Evolutionary conservation across 2,888 invertebrate genomes (phyloP).

Genomic region (Amblyjoppa proteus): DNA sequence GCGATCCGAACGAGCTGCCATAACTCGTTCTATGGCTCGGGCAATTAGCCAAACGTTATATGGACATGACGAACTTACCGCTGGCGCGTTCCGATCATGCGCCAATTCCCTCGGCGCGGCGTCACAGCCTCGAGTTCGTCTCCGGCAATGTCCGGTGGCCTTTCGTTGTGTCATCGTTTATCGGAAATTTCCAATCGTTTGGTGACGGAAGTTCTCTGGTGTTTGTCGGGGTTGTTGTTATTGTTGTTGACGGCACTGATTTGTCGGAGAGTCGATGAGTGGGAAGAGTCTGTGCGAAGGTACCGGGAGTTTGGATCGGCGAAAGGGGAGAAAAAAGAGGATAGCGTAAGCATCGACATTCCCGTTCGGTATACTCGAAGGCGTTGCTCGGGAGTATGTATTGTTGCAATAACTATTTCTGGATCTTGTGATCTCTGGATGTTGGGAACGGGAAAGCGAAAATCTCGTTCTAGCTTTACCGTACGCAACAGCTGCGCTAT

Average conservation of each 20-base stretch:
- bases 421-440: slow-evolving; percentile 79
- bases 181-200: slow-evolving; percentile 57
- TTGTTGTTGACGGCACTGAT: slow-evolving; percentile 39
- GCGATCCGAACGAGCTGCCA: slow-evolving; percentile 78
- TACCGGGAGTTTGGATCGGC: slow-evolving; percentile 14
- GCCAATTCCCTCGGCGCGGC: slow-evolving; percentile 61
- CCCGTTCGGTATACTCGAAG: slow-evolving; percentile 23
- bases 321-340: background rate
- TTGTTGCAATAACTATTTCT: slow-evolving; percentile 83
- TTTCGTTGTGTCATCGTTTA: slow-evolving; percentile 63
- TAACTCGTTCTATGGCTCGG: slow-evolving; percentile 79
- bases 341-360: slow-evolving; percentile 48
- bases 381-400: slow-evolving; percentile 70
- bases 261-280: slow-evolving; percentile 20
- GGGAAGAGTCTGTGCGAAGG: background rate
- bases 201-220: slow-evolving; percentile 55
- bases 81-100: slow-evolving; percentile 58
- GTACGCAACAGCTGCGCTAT: slow-evolving; percentile 82
- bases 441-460: slow-evolving; percentile 40
- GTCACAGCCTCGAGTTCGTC: slow-evolving; percentile 33
- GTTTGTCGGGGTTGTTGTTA: slow-evolving; percentile 41
- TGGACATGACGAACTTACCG: slow-evolving; percentile 65
- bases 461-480: slow-evolving; percentile 39
- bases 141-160: slow-evolving; percentile 27
- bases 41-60: slow-evolving; percentile 70